phyloP scores from a whole-genome alignment of 2,888 invertebrate genomes.

The Sylvicola fuscatus region DNA sequence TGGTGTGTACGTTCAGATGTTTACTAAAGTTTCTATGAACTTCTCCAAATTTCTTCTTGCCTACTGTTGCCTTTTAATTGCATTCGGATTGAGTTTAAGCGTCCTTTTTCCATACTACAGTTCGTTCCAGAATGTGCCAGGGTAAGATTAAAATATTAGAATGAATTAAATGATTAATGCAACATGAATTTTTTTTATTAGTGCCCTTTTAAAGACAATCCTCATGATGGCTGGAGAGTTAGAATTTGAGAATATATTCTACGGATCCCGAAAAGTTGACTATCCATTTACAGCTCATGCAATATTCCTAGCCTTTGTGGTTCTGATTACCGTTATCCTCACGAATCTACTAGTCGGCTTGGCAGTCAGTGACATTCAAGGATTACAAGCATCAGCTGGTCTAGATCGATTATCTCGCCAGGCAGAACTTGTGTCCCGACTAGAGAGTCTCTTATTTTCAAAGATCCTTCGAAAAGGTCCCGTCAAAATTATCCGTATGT shows the following conservation, averaged over 20 bases:
- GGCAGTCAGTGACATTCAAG: constrained; percentile 69
- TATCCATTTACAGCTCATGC: constrained; percentile 55
- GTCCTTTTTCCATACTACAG: constrained; percentile 59
- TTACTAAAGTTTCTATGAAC: constrained; percentile 63
- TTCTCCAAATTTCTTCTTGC: constrained; percentile 64
- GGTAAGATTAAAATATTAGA: constrained; percentile 11
- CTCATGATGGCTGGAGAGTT: constrained; percentile 81
- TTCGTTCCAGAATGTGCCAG: constrained; percentile 38
- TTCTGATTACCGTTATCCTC: constrained; percentile 60
- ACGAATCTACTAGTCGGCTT: constrained; percentile 69
- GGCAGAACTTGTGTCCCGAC: constrained; percentile 59
- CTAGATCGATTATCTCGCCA: constrained; percentile 60
- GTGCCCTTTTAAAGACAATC: constrained; percentile 47
- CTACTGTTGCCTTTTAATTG: constrained; percentile 59
- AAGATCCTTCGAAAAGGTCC: constrained; percentile 46
- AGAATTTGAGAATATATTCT: constrained; percentile 70
- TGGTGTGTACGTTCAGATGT: constrained; percentile 74
- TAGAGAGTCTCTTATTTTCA: constrained; percentile 69
- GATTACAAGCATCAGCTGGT: constrained; percentile 60
- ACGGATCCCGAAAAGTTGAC: constrained; percentile 30
- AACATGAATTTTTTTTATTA: background rate
- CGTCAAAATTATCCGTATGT: constrained; percentile 36
- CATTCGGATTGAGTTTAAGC: constrained; percentile 63
- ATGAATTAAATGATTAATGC: background rate
- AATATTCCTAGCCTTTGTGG: constrained; percentile 54